Evolutionary conservation across 2,113 vertebrate genomes (phyloP), one percentile per base, ranked within the genome.

Genomic region (Dromiciops gliroides): DNA sequence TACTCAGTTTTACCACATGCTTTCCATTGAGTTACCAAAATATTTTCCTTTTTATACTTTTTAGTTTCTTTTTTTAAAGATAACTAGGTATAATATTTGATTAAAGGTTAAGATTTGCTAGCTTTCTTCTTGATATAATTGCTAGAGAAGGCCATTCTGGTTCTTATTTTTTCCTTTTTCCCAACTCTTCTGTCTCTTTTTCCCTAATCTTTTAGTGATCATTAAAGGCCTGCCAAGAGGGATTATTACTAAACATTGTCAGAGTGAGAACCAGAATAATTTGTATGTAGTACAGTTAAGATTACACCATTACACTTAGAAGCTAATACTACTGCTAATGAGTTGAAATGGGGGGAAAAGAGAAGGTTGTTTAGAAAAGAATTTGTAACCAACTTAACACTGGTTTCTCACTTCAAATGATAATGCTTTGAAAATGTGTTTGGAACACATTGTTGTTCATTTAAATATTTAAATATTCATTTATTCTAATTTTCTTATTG

Each of bases 381-480:
- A 95, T 96, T 93, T 95, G 16, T 95, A 98, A 98, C 97, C 98
- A 97, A 47, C 95, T 95, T 96, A 97, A 94, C 93, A 89, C 96
- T 92, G 92, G 92, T 92, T 98, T 97, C 97, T 98, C 97, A 97
- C 98, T 98, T 98, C 97, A 96, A 98, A 97, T 94, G 97, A 96
- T 98, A 98, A 98, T 97, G 96, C 96, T 98, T 98, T 97, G 97
- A 98, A 98, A 98, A 97, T 97, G 96, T 98, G 98, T 98, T 98
- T 98, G 98, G 98, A 98, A 98, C 98, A 97, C 98, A 98, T 97
- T n/a, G 37, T 98, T 9, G 98, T 11, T 94, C 89, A 98, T 99
- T 98, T 98, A 97, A 99, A 98, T 98, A 98, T 98, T 98, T 98
- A 97, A 99, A 98, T 98, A 98, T 98, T 99, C 98, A 98, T 99